Base-by-base conservation (phyloP, 1,140 invertebrate species). In the Marisa cornuarietis region DNA sequence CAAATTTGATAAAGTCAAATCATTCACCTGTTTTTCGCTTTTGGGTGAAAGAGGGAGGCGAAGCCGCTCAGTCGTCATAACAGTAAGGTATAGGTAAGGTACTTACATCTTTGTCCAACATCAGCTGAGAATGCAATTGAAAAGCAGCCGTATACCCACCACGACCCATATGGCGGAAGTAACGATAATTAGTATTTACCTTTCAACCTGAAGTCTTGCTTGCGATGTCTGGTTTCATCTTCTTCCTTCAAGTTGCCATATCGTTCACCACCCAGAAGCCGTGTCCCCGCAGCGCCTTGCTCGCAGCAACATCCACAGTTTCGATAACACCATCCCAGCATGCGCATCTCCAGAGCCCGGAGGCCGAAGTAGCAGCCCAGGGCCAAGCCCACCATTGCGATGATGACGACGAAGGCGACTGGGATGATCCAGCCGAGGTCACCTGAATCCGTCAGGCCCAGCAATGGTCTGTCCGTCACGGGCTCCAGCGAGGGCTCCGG, bases 391-490 rank as follows among this genome's bases (percentile, higher is more conserved):
- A 81, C 13, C 11, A 81, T n/a, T 26, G 65, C 61, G 9, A 72
- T 9, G 24, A 78, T 58, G 10, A 22, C 69, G 14, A 51, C 76
- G 31, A 81, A 52, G 71, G 61, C 54, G 8, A 51, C 54, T 13
- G 80, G 80, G 20, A 81, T 78, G 54, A 81, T 49, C 80, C 80
- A 81, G 24, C 69, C 80, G 13, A 81, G 62, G 0, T 81, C 76
- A n/a, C 11, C 42, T 1, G 68, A 26, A 62, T 81, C 42, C 11
- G 18, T 42, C 16, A 61, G 66, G 54, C n/a, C 11, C 11, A 18
- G 20, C 9, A 65, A 49, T 7, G 13, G 26, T 54, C 61, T 13
- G 1, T 22, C 14, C n/a, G 58, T 62, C 20, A 81, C 49, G 16
- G 58, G 58, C 18, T 71, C 73, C 20, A 76, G 65, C 18, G 62